Evolutionary conservation across 2,888 invertebrate genomes (phyloP).

Genomic region (Napeogenes inachia): DNA sequence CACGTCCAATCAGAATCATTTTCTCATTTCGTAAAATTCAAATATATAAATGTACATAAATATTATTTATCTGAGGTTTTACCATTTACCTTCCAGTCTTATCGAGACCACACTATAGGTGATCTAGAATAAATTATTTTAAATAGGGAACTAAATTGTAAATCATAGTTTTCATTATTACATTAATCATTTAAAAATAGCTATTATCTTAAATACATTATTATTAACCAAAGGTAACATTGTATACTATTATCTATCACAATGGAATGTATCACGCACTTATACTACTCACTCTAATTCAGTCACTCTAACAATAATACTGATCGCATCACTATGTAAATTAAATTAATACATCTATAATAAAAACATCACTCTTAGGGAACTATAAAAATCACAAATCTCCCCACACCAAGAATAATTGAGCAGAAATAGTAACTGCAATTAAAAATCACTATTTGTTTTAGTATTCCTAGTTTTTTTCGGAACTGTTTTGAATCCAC

Average conservation of each 20-base stretch:
- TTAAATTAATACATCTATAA: slow-evolving; percentile 1
- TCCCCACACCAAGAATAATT: slow-evolving; percentile 4
- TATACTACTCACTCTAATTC: slow-evolving; percentile 25
- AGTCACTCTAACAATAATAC: slow-evolving; percentile 50
- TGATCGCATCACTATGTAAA: slow-evolving; percentile 48
- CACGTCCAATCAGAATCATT: neutral
- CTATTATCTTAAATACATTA: neutral
- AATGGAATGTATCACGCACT: slow-evolving; percentile 46
- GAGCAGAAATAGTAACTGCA: slow-evolving; percentile 3
- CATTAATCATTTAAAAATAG: neutral
- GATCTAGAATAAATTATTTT: neutral
- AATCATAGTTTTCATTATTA: neutral
- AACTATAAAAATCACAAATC: slow-evolving; percentile 7
- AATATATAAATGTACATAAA: neutral
- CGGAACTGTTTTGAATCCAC: slow-evolving; percentile 44
- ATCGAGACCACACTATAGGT: neutral
- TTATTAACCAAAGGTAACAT: slow-evolving; percentile 11
- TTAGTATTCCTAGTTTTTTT: slow-evolving; percentile 31
- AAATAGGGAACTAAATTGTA: neutral
- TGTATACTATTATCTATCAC: slow-evolving; percentile 37
- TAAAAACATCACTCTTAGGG: slow-evolving; percentile 7
- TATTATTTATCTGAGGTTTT: neutral
- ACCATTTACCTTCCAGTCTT: neutral
- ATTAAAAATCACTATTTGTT: neutral
- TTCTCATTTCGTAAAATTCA: neutral